Evolutionary conservation across 2,797 vertebrate genomes (phyloP), one percentile per base, ranked within the genome.

Genomic region (Synanceia verrucosa): DNA sequence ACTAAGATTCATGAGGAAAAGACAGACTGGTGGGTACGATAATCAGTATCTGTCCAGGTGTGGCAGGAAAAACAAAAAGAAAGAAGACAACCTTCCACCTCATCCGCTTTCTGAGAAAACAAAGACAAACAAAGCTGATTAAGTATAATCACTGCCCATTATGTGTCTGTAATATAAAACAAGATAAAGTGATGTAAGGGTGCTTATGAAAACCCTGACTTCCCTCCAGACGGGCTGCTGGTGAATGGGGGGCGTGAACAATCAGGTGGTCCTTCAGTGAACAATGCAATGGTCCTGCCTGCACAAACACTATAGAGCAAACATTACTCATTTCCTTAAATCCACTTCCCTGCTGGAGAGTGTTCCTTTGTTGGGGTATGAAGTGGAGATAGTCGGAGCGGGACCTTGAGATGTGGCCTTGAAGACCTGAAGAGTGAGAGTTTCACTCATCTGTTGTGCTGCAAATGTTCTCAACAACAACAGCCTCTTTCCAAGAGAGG

Each of bases 241-340:
- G 48, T 67, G 63, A 71, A 78, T 48, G 43, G 36, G 70, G 26
- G 70, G 77, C 14, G 63, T 51, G 21, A 23, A 65, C 41, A 26
- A 59, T 83, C 83, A 86, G 88, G 88, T 91, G 80, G 72, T 58
- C 82, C 51, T 81, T 61, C 34, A 61, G 7, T 33, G 81, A 91
- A 92, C 91, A 92, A 85, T 82, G 63, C 69, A 64, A 72, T 57
- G 41, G 71, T 46, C 44, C 51, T 52, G 81, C 48, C 83, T 80
- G 65, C 65, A 88, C 67, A 84, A 90, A 91, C 86, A 83, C 83
- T 62, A 69, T 29, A 84, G 67, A 86, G 71, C 55, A 86, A 91
- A 92, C 88, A 91, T 86, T 70, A 67, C 65, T 82, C 70, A 86
- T 83, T 92, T 92, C 90, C 88, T 86, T 76, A 73, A 80, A 76